Conservation (phyloP, 1,140 invertebrate species). For the Drosophila truncata region DNA sequence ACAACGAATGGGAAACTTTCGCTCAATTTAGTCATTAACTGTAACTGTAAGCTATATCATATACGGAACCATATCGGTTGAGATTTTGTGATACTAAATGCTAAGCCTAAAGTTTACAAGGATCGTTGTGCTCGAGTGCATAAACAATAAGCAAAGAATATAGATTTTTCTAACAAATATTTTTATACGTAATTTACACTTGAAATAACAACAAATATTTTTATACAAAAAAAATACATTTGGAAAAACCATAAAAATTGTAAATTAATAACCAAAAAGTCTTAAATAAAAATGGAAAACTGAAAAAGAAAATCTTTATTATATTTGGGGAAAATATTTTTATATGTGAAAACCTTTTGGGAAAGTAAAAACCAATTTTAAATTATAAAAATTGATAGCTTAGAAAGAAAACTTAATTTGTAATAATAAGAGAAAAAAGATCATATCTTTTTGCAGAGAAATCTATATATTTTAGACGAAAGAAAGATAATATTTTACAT, state of each 20-base stretch:
- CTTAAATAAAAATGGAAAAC: conserved; percentile 41
- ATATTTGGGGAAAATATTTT: neutral
- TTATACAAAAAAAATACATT: conserved; percentile 41
- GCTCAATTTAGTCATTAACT: conserved; percentile 65
- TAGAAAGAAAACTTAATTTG: neutral
- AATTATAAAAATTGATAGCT: neutral
- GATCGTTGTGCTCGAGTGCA: conserved; percentile 62
- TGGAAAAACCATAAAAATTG: conserved; percentile 55
- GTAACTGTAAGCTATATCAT: conserved; percentile 41
- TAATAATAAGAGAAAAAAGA: neutral
- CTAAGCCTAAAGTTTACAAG: conserved; percentile 81
- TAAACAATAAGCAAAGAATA: conserved; percentile 36
- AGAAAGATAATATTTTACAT: neutral
- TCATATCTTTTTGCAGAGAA: neutral
- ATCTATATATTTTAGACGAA: neutral
- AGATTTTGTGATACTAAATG: conserved; percentile 76
- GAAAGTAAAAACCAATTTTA: neutral
- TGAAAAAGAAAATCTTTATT: conserved; percentile 9
- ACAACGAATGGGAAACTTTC: conserved; percentile 83
- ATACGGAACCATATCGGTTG: conserved; percentile 67
- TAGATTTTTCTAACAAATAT: conserved; percentile 53
- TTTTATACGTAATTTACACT: conserved; percentile 72
- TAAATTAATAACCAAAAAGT: conserved; percentile 33
- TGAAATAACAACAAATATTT: conserved; percentile 32
- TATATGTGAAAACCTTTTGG: neutral